phyloP scores from a whole-genome alignment of 2,113 vertebrate genomes.

The Pelodiscus sinensis region DNA sequence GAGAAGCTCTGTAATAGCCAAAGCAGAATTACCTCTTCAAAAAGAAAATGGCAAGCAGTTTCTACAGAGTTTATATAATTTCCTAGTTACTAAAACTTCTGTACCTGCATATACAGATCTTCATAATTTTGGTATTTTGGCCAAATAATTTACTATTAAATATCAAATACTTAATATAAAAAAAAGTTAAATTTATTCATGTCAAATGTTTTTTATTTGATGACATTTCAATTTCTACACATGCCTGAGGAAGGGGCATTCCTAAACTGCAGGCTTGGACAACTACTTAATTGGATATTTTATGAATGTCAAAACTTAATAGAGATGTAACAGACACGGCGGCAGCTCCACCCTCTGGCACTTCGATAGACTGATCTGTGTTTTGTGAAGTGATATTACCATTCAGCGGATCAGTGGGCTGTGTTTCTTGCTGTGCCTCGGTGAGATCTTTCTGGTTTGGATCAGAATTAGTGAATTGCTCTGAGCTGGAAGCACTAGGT shows the following conservation, averaged over 20 bases:
- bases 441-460: slow-evolving; percentile 41
- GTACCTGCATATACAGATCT: not conserved
- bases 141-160: not conserved
- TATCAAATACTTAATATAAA: slow-evolving; percentile 1
- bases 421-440: slow-evolving; percentile 47
- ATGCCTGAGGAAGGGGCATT: not conserved
- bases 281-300: slow-evolving; percentile 26
- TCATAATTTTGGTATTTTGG: not conserved
- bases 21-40: not conserved
- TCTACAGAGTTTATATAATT: not conserved
- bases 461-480: slow-evolving; percentile 43
- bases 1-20: not conserved
- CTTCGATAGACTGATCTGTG: slow-evolving; percentile 11
- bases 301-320: not conserved
- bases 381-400: slow-evolving; percentile 45
- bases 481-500: slow-evolving; percentile 36
- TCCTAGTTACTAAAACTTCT: not conserved
- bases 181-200: slow-evolving; percentile 4
- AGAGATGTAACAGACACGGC: slow-evolving; percentile 46
- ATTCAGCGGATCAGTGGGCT: slow-evolving; percentile 39
- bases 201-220: slow-evolving; percentile 18
- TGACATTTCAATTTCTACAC: not conserved
- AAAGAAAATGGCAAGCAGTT: slow-evolving; percentile 3
- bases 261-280: not conserved
- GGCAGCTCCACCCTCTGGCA: slow-evolving; percentile 6